Percentiles rank a stretch among this genome's conserved stretches.
phyloP scores from a whole-genome alignment of 2,113 vertebrate species.

The Pollachius pollachius region DNA sequence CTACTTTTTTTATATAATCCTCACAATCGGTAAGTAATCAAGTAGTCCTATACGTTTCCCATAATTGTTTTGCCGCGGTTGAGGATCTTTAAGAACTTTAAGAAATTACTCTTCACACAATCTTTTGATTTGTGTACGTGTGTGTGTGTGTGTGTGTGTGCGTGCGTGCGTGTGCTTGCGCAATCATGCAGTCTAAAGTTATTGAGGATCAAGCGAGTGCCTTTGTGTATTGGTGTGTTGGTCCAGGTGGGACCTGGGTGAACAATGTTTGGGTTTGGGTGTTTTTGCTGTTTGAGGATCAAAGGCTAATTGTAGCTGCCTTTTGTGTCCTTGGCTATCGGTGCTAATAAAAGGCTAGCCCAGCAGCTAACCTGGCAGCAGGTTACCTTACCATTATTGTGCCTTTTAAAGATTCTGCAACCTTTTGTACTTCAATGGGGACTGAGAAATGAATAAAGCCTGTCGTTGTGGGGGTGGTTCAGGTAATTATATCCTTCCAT shows the following conservation, averaged over 20 bases:
- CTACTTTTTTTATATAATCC: too few species aligned
- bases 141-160: too few species aligned
- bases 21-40: too few species aligned
- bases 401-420: constrained; percentile 53
- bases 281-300: constrained; percentile 45
- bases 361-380: constrained; percentile 42
- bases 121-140: neutral
- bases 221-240: neutral
- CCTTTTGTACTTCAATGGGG: constrained; percentile 62
- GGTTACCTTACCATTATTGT: constrained; percentile 57
- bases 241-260: neutral
- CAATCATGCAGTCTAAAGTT: neutral
- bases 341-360: constrained; percentile 57
- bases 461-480: constrained; percentile 27
- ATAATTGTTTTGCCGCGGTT: too few species aligned
- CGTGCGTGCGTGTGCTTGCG: neutral
- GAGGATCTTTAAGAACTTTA: too few species aligned
- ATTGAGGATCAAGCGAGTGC: neutral
- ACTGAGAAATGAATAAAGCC: constrained; percentile 49
- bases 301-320: constrained; percentile 60
- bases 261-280: constrained; percentile 12
- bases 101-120: too few species aligned
- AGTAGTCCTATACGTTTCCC: too few species aligned
- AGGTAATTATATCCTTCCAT: constrained; percentile 58
- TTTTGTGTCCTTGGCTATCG: constrained; percentile 60